Conservation (phyloP, 92 coral and sea anemone species). For the Heteractis magnifica region DNA sequence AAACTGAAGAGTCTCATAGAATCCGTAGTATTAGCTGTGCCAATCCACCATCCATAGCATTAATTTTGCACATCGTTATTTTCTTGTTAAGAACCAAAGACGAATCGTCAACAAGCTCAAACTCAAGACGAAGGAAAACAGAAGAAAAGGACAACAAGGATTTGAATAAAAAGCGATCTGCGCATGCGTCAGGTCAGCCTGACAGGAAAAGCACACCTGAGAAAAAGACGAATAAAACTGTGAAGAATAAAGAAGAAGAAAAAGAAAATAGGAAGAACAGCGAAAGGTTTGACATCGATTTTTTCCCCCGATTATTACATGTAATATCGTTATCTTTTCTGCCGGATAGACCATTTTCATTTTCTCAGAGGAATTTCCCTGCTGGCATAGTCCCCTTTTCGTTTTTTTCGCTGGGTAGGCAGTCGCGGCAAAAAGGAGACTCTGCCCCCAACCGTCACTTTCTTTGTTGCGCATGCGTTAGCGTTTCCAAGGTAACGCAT, state of each 20-base stretch:
- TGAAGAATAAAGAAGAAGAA: neutral
- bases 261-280: neutral
- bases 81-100: neutral
- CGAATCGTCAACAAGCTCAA: neutral
- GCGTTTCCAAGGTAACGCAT: no score
- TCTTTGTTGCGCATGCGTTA: no score
- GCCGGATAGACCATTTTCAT: neutral
- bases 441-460: no score
- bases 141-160: constrained; percentile 8
- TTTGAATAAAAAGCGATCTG: neutral
- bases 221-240: neutral
- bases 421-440: no score
- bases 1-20: no score
- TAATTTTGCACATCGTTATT: neutral
- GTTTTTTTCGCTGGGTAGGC: no score
- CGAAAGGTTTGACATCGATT: neutral
- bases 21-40: no score
- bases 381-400: no score
- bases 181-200: neutral
- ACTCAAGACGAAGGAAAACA: neutral
- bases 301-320: no score
- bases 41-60: neutral
- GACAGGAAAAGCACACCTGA: neutral
- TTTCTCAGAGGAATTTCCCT: no score
- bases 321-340: no score